Percentiles rank a stretch among this genome's conserved stretches.
phyloP scores from a whole-genome alignment of 2,888 invertebrate genomes.

The Trissolcus brochymenae region DNA sequence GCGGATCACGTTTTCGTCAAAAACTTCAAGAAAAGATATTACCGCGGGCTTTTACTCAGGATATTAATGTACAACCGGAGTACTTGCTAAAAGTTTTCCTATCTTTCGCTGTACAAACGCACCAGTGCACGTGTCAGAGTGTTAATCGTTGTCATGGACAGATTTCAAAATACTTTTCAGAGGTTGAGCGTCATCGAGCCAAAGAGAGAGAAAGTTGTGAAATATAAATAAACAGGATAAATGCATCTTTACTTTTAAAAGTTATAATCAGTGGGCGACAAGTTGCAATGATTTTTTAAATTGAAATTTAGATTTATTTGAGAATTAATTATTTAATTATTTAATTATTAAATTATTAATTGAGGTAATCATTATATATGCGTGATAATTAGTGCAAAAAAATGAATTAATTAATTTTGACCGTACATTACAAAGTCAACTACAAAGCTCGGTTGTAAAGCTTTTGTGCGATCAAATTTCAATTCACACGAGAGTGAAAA shows the following conservation, averaged over 20 bases:
- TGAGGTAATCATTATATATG: too few relatives aligned
- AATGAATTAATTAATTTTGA: constrained; percentile 19
- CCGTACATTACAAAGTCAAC: constrained; percentile 4
- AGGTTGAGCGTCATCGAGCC: constrained; percentile 5
- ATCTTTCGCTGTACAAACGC: constrained; percentile 62
- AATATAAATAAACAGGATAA: constrained; percentile 38
- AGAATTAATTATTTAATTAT: too few relatives aligned
- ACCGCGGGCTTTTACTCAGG: constrained; percentile 57
- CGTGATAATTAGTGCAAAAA: too few relatives aligned
- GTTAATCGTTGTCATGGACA: constrained; percentile 57
- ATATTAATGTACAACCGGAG: constrained; percentile 55
- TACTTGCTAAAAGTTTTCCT: constrained; percentile 61
- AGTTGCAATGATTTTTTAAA: constrained; percentile 2
- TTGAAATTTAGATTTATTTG: too few relatives aligned
- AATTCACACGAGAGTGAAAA: constrained; percentile 7
- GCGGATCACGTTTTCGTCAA: constrained; percentile 55
- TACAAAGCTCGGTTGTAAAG: constrained; percentile 11
- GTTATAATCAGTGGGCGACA: constrained; percentile 17
- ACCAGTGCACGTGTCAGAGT: constrained; percentile 60
- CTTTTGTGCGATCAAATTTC: constrained; percentile 16
- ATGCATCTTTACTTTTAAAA: constrained; percentile 14
- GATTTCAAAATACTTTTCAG: constrained; percentile 52
- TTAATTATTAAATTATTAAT: too few relatives aligned
- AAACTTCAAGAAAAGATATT: constrained; percentile 56
- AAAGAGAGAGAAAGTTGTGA: constrained; percentile 13